Evolutionary conservation across 1,140 invertebrate genomes (phyloP), one percentile per base, ranked within the genome.

Genomic region (Wiebesia pumilae): DNA sequence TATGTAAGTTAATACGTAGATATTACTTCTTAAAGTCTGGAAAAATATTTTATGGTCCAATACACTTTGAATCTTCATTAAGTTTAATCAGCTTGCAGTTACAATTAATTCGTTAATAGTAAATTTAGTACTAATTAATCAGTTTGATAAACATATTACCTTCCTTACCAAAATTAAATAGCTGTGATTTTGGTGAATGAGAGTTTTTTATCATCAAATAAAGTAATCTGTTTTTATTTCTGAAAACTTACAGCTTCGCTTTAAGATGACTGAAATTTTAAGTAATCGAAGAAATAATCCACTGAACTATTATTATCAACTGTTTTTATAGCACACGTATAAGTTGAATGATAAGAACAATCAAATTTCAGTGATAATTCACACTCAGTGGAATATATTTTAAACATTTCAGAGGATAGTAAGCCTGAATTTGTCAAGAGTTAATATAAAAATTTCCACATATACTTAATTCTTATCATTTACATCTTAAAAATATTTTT

Each of bases 41-140:
- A 10, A 40, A 73, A 40, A 43, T n/a, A 24, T 35, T 75, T 43
- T 75, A 75, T 43, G n/a, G 27, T 43, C 43, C 71, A 75, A 75
- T 75, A 75, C 27, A 75, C 43, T 43, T 75, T n/a, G 4, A 7
- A 43, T 75, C 38, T 43, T 75, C 38, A n/a, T 75, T 75, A 75
- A 75, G n/a, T 75, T 75, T 43, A 43, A 75, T 75, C 43, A 75
- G 43, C 38, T 43, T 43, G 71, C 43, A 75, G 24, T 21, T 10
- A n/a, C 69, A n/a, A n/a, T n/a, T n/a, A n/a, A n/a, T n/a, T n/a
- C n/a, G n/a, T n/a, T n/a, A n/a, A n/a, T n/a, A n/a, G n/a, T n/a
- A n/a, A n/a, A n/a, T n/a, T n/a, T n/a, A n/a, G n/a, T n/a, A n/a
- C n/a, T n/a, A n/a, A n/a, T n/a, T n/a, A n/a, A n/a, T n/a, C n/a